phyloP scores from a whole-genome alignment of 37 sponge, comb jelly and placozoan genomes.

The Ephydatia muelleri region DNA sequence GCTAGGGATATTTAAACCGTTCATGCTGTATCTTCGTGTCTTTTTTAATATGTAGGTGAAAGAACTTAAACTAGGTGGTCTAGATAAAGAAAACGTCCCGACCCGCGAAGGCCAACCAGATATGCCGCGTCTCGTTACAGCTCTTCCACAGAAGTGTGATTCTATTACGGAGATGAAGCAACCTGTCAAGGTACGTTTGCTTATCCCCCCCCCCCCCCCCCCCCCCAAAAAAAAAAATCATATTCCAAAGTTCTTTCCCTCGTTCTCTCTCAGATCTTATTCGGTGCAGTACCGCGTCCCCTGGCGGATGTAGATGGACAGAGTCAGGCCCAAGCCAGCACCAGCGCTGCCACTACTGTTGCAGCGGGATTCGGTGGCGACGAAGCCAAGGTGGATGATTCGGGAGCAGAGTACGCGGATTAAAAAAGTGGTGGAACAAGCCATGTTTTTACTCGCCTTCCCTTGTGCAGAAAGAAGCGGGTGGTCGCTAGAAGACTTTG shows the following conservation, averaged over 20 bases:
- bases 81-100: conserved; percentile 25
- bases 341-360: neutral
- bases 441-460: neutral
- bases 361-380: neutral
- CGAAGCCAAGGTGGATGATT: neutral
- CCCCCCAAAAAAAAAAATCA: too few relatives aligned
- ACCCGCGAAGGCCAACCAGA: neutral
- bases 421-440: neutral
- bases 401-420: neutral
- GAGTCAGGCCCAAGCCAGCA: neutral
- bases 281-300: neutral
- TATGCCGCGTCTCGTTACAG: neutral
- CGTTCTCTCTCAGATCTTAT: neutral
- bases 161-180: neutral
- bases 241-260: too few relatives aligned
- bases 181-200: neutral
- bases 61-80: conserved; percentile 7
- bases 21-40: neutral
- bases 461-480: conserved; percentile 18
- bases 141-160: neutral
- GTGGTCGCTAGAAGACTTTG: conserved; percentile 93
- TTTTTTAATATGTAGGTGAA: conserved; percentile 13
- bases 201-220: neutral
- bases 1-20: neutral
- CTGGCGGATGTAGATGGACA: neutral